Evolutionary conservation across 2,888 invertebrate genomes (phyloP).

Genomic region (Rhagophthalmus giganteus): DNA sequence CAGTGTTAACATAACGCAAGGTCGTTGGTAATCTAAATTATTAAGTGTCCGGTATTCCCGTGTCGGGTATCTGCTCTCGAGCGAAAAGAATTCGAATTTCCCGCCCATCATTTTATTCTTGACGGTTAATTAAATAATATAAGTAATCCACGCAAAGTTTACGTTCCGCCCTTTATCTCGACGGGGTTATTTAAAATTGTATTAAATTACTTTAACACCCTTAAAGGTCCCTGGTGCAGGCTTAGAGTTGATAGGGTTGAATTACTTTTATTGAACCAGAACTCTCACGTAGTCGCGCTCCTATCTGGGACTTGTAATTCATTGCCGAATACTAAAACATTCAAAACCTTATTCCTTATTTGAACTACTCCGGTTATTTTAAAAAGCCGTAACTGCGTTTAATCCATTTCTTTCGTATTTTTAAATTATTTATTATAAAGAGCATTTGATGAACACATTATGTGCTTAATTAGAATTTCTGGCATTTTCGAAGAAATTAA

Average conservation of each 20-base stretch:
- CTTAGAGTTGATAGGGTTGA: slow-evolving; percentile 7
- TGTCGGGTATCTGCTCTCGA: no score
- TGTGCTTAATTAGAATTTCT: no score
- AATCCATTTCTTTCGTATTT: no score
- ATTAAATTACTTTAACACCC: slow-evolving; percentile 11
- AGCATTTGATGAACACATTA: no score
- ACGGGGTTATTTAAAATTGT: slow-evolving; percentile 8
- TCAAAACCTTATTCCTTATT: background rate
- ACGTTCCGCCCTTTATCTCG: background rate
- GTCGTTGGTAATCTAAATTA: no score
- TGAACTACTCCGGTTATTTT: background rate
- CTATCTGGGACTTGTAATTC: background rate
- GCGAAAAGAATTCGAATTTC: no score
- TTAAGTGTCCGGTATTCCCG: background rate
- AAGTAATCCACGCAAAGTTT: no score
- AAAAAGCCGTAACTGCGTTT: background rate
- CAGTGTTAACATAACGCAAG: no score
- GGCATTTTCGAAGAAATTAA: no score
- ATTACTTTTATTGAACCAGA: slow-evolving; percentile 13
- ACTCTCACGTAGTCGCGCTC: background rate
- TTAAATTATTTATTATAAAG: no score
- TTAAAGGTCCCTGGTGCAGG: slow-evolving; percentile 3
- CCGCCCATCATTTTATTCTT: no score
- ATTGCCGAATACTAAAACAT: background rate
- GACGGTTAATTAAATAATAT: no score